These are phyloP conservation scores for Palythoa heliodiscus DNA, from an alignment of 92 coral and sea anemone species.

Conservation along the genomic window DNA sequence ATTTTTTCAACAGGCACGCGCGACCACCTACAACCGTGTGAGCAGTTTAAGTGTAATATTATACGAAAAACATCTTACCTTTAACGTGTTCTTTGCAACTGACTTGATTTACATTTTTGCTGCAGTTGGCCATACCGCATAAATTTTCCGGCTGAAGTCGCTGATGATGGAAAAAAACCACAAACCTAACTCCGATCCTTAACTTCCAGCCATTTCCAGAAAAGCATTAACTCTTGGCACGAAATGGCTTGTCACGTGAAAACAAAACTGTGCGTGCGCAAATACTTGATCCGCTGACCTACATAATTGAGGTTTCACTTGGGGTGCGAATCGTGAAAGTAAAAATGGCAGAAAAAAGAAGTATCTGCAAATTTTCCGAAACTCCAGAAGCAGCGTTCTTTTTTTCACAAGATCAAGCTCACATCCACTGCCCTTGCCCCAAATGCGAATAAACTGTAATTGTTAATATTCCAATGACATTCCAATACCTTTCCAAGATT, in stretches of 20 bases:
- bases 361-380: conserved; percentile 35
- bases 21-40: not conserved
- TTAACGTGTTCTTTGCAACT: conserved; percentile 19
- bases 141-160: conserved; percentile 8
- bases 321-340: not conserved
- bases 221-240: not conserved
- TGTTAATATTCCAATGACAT: too few species aligned
- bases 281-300: conserved; percentile 22
- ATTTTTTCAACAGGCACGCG: not conserved
- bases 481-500: too few species aligned
- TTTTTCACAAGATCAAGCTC: conserved; percentile 43
- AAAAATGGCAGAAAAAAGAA: conserved; percentile 47
- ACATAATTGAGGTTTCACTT: not conserved
- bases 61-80: conserved; percentile 10
- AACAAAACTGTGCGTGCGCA: conserved; percentile 23
- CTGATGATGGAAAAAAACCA: not conserved
- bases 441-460: not conserved
- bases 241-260: conserved; percentile 17
- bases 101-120: conserved; percentile 18
- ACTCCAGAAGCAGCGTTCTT: conserved; percentile 36
- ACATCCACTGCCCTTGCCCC: conserved; percentile 30
- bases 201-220: not conserved
- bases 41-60: not conserved
- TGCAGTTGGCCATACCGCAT: conserved; percentile 31
- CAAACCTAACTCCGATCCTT: not conserved